Conservation (phyloP, 2,113 vertebrate species). For the Lampris incognitus region DNA sequence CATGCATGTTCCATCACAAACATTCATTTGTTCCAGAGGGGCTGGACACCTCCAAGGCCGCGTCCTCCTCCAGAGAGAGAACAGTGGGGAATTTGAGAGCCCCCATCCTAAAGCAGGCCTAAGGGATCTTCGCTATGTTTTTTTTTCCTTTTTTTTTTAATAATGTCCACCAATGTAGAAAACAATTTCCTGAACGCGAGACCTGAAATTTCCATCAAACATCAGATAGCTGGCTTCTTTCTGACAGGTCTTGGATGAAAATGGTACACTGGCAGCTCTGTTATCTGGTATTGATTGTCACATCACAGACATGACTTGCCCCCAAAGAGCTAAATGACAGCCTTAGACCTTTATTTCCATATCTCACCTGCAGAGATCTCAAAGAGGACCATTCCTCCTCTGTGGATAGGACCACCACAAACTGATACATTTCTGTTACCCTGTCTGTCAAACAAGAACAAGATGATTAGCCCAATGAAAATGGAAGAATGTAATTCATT, state of each 20-base stretch:
- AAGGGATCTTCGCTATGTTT: conserved; percentile 42
- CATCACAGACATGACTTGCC: conserved; percentile 29
- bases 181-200: conserved; percentile 11
- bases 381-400: conserved; percentile 28
- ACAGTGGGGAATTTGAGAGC: conserved; percentile 46
- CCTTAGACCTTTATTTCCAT: conserved; percentile 1
- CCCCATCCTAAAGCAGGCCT: conserved; percentile 35
- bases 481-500: neutral
- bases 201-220: conserved; percentile 34
- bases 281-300: neutral
- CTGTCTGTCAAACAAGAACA: conserved; percentile 10
- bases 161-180: conserved; percentile 46
- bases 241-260: conserved; percentile 27
- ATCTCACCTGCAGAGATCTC: conserved; percentile 27
- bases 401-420: conserved; percentile 45
- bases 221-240: conserved; percentile 25
- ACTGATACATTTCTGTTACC: neutral
- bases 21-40: conserved; percentile 56
- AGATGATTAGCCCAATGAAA: neutral
- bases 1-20: conserved; percentile 43
- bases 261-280: conserved; percentile 38
- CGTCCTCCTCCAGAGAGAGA: conserved; percentile 49
- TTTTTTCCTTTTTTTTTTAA: conserved; percentile 32
- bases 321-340: conserved; percentile 18
- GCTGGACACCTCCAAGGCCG: conserved; percentile 19